phyloP scores from a whole-genome alignment of 2,888 invertebrate species.

The Hyalella azteca region DNA sequence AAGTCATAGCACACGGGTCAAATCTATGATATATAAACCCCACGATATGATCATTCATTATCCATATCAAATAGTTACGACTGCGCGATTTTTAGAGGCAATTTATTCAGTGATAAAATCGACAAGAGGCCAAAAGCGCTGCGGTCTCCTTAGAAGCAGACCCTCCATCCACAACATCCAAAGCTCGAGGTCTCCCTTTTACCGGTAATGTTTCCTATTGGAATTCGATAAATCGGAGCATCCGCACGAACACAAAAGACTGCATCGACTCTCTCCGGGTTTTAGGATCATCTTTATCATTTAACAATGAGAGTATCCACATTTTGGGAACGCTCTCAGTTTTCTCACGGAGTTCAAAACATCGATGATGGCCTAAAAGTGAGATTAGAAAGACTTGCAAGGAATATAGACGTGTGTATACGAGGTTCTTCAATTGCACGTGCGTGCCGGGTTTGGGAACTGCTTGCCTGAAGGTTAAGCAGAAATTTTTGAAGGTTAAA shows the following conservation, averaged over 20 bases:
- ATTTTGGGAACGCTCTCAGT: not conserved
- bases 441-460: too few relatives aligned
- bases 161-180: conserved; percentile 29
- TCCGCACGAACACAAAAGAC: conserved; percentile 32
- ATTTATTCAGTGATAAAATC: conserved; percentile 9
- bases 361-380: too few relatives aligned
- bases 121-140: conserved; percentile 7
- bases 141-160: conserved; percentile 6
- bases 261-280: conserved; percentile 27
- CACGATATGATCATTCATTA: too few relatives aligned
- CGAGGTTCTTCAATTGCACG: too few relatives aligned
- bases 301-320: conserved; percentile 35
- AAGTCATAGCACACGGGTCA: too few relatives aligned
- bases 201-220: conserved; percentile 36
- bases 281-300: conserved; percentile 36
- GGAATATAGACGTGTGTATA: too few relatives aligned
- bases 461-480: too few relatives aligned
- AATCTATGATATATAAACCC: too few relatives aligned
- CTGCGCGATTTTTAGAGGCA: not conserved
- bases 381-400: too few relatives aligned
- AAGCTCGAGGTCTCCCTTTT: conserved; percentile 36
- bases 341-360: conserved; percentile 13
- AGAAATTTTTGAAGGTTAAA: too few relatives aligned
- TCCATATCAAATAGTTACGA: too few relatives aligned
- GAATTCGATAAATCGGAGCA: conserved; percentile 35